Evolutionary conservation across 2,888 invertebrate genomes (phyloP).

Genomic region (Lamellibrachia columna): DNA sequence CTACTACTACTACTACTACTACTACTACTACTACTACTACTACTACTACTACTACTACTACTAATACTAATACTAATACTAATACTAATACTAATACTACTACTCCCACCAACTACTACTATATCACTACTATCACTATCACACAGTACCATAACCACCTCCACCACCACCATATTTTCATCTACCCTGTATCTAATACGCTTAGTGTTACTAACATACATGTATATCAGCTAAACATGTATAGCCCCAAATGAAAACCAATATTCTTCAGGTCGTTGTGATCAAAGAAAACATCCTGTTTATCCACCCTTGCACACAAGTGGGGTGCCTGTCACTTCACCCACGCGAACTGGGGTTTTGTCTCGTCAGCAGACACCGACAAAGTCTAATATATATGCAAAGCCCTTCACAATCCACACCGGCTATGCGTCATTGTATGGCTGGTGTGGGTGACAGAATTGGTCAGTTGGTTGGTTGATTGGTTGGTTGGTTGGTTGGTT

Average conservation of each 20-base stretch:
- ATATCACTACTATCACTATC: too few species aligned
- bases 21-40: not conserved
- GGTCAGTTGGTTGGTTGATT: not conserved
- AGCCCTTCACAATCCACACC: not conserved
- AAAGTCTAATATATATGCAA: not conserved
- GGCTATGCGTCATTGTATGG: not conserved
- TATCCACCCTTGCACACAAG: not conserved
- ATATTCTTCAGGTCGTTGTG: not conserved
- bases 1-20: conserved; percentile 25
- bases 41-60: too few species aligned
- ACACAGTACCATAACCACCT: too few species aligned
- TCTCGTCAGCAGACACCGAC: not conserved
- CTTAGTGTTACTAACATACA: not conserved
- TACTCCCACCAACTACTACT: too few species aligned
- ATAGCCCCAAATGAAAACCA: not conserved
- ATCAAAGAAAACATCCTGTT: conserved; percentile 3
- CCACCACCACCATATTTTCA: too few species aligned
- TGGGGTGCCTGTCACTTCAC: not conserved
- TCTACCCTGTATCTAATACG: not conserved
- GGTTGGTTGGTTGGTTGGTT: not conserved
- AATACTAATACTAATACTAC: too few species aligned
- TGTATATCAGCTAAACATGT: not conserved
- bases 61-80: too few species aligned
- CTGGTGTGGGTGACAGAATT: not conserved
- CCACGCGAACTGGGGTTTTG: not conserved